phyloP scores from a whole-genome alignment of 2,888 invertebrate genomes.

The Pelosia muscerda region DNA sequence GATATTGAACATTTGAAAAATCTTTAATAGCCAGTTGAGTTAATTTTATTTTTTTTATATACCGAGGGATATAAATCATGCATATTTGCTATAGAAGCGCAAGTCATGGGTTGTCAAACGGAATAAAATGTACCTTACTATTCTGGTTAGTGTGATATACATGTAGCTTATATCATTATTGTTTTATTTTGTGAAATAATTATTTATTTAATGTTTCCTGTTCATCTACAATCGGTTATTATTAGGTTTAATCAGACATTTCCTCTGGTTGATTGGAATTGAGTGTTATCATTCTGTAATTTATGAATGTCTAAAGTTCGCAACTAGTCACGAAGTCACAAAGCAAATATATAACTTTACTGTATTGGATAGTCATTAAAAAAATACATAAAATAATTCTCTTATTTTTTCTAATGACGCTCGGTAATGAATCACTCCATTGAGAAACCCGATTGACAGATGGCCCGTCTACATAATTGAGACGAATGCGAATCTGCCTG shows the following conservation, averaged over 20 bases:
- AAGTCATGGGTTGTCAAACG: too few species aligned
- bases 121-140: too few species aligned
- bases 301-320: not conserved
- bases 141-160: too few species aligned
- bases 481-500: conserved; percentile 78
- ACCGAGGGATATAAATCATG: not conserved
- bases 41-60: too few species aligned
- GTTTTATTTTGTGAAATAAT: too few species aligned
- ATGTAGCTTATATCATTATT: too few species aligned
- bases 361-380: conserved; percentile 6
- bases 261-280: too few species aligned
- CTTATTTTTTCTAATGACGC: conserved; percentile 62
- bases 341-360: not conserved
- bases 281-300: too few species aligned
- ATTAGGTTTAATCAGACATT: too few species aligned
- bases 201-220: too few species aligned
- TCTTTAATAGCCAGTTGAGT: not conserved
- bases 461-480: conserved; percentile 84
- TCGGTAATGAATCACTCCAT: conserved; percentile 79
- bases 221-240: too few species aligned
- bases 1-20: not conserved
- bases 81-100: too few species aligned
- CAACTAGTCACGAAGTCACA: not conserved
- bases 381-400: conserved; percentile 39
- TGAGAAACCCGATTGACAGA: conserved; percentile 83